Percentiles rank a stretch among this genome's conserved stretches.
phyloP scores from a whole-genome alignment of 1,140 invertebrate genomes.

The Helicoverpa armigera region DNA sequence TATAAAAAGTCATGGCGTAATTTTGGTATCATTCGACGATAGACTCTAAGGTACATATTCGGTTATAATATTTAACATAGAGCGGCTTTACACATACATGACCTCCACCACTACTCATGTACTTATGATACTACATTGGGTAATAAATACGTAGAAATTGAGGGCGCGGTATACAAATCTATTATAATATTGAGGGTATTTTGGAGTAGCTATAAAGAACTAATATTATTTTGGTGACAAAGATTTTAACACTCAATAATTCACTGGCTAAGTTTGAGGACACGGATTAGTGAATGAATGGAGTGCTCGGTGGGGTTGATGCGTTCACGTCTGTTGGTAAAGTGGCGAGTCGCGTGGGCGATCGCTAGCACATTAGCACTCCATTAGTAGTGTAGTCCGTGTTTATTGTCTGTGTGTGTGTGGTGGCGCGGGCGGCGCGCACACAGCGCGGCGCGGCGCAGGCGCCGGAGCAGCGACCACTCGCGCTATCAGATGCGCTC shows the following conservation, averaged over 20 bases:
- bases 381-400: not conserved
- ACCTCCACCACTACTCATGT: not conserved
- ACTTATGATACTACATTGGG: not conserved
- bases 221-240: constrained; percentile 22
- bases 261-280: constrained; percentile 12
- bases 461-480: constrained; percentile 89
- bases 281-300: constrained; percentile 21
- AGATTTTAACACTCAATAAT: constrained; percentile 10
- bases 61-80: constrained; percentile 18
- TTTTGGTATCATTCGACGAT: constrained; percentile 68
- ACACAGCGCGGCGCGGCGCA: constrained; percentile 77
- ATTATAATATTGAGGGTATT: constrained; percentile 20
- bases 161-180: constrained; percentile 19
- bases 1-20: constrained; percentile 74
- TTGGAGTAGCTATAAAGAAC: not conserved
- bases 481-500: constrained; percentile 91
- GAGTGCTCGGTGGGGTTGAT: constrained; percentile 12
- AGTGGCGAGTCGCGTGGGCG: no score
- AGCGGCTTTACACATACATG: constrained; percentile 7
- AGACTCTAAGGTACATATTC: constrained; percentile 47
- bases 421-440: constrained; percentile 57
- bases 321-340: not conserved
- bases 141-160: constrained; percentile 38
- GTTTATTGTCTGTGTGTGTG: constrained; percentile 25
- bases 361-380: not conserved